These are phyloP conservation scores for Stercorarius parasiticus DNA, from an alignment of 2,113 vertebrate species.

Conservation along the genomic window DNA sequence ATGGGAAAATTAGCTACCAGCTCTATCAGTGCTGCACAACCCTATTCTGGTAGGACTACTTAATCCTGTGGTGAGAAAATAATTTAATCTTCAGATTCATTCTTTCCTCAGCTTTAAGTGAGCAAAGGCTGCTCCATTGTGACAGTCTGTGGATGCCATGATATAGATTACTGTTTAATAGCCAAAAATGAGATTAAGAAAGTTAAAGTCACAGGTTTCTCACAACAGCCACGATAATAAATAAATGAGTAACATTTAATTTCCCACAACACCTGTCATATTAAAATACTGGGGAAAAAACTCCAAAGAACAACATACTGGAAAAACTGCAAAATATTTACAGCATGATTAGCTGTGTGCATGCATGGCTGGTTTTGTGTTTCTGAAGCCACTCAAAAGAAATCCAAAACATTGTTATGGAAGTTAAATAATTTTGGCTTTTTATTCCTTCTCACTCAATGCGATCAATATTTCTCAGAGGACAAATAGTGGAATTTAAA, in stretches of 20 bases:
- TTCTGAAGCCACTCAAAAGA: conserved; percentile 62
- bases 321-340: conserved; percentile 66
- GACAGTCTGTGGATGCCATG: conserved; percentile 54
- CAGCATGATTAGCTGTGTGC: conserved; percentile 52
- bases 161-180: conserved; percentile 68
- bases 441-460: not conserved
- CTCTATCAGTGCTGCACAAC: conserved; percentile 57
- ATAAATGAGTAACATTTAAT: conserved; percentile 61
- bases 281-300: not conserved
- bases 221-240: conserved; percentile 45
- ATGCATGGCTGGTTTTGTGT: conserved; percentile 53
- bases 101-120: conserved; percentile 63
- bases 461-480: not conserved
- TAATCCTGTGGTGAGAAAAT: conserved; percentile 71
- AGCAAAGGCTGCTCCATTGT: conserved; percentile 64
- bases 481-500: not conserved
- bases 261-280: conserved; percentile 47
- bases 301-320: not conserved
- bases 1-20: conserved; percentile 49
- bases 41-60: conserved; percentile 58
- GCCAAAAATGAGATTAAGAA: conserved; percentile 71
- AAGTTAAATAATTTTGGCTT: conserved; percentile 55
- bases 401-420: conserved; percentile 35
- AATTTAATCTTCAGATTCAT: conserved; percentile 77
- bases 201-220: conserved; percentile 68